Evolutionary conservation across 2,888 invertebrate species (phyloP), one percentile per base, ranked within the genome.

Genomic region (Piscicola geometra): DNA sequence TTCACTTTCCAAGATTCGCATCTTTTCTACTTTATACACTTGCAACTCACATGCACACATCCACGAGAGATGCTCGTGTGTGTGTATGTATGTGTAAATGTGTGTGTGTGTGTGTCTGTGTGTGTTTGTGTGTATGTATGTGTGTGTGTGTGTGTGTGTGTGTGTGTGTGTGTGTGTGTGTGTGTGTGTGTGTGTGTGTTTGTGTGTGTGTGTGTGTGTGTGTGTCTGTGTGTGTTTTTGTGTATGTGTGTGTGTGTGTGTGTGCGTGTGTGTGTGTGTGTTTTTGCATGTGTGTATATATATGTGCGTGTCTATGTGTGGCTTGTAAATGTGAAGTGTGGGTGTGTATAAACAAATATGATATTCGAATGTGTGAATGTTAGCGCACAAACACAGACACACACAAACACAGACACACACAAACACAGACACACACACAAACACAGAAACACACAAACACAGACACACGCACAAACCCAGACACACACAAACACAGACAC

Each of bases 131-230:
- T 41, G 35, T 70, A 28, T 41, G 35, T 70, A 28, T 15, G 35
- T 70, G 47, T 41, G 35, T 70, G 47, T 41, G 35, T 70, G 47
- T 35, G 47, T 74, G 32, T 35, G 35, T 64, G 36, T 66, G 35
- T 74, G 74, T 25, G 35, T 74, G 47, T 67, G 28, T 74, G 66
- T 67, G 28, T 64, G 47, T 41, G 36, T 67, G 68, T 47, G 33
- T 67, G 32, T 69, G 52, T 68, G 68, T 69, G 69, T 68, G 32
- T 69, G n/a, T 75, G 75, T 69, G 25, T 56, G 56, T 30, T 18
- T 70, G 70, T 56, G 41, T 75, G 70, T 70, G n/a, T 75, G 30
- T 52, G 33, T 50, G 56, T 12, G 32, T 56, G 32, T 32, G 32
- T 56, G 56, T 41, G 47, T 70, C 41, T 41, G 47, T 70, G 71